Conservation (phyloP, 2,113 vertebrate genomes). For the Lasiurus borealis region DNA sequence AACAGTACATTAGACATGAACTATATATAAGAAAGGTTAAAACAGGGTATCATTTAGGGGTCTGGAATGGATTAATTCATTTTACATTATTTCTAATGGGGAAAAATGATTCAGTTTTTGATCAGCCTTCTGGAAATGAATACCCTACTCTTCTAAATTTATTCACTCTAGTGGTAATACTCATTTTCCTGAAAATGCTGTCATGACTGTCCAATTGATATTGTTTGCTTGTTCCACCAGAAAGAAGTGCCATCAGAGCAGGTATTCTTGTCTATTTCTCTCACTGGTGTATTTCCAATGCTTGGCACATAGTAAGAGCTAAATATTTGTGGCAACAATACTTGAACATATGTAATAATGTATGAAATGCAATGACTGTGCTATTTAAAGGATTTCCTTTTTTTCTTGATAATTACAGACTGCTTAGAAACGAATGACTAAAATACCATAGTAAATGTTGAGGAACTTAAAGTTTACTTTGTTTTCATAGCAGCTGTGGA, state of each 20-base stretch:
- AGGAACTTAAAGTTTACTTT: constrained; percentile 73
- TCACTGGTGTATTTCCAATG: background rate
- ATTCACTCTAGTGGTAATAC: background rate
- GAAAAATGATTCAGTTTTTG: too few species aligned
- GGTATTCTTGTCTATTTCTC: background rate
- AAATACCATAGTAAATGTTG: constrained; percentile 58
- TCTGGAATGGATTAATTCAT: too few species aligned
- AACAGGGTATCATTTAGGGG: too few species aligned
- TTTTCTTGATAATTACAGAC: constrained; percentile 22
- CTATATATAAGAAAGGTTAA: too few species aligned
- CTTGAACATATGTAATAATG: background rate
- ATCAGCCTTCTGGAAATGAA: too few species aligned
- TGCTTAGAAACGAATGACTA: constrained; percentile 58
- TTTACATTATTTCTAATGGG: too few species aligned
- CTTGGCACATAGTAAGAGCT: background rate
- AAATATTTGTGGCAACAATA: constrained; percentile 5
- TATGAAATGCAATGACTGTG: constrained; percentile 37
- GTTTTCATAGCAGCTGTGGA: constrained; percentile 87
- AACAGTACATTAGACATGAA: too few species aligned
- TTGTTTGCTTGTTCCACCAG: background rate
- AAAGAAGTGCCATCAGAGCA: background rate
- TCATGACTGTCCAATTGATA: background rate
- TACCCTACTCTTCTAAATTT: background rate
- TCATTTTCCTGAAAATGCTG: background rate
- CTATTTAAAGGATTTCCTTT: constrained; percentile 14